phyloP scores from a whole-genome alignment of 2,888 invertebrate genomes.

The Lordiphosa andalusiaca region DNA sequence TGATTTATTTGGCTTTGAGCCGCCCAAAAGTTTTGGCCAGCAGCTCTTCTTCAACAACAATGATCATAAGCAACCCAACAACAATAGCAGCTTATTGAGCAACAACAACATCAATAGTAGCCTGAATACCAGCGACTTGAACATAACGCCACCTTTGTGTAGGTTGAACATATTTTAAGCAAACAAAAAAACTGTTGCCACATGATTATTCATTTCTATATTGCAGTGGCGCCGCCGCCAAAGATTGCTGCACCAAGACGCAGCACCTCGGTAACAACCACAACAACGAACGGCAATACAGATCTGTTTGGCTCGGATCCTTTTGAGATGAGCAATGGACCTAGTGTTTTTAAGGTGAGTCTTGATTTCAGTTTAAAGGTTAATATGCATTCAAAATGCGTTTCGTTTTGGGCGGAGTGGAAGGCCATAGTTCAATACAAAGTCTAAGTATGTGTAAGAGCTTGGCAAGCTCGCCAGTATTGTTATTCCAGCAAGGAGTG shows the following conservation, averaged over 20 bases:
- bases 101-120: slow-evolving; percentile 62
- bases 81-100: slow-evolving; percentile 66
- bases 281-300: slow-evolving; percentile 77
- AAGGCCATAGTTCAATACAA: too few species aligned
- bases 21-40: slow-evolving; percentile 79
- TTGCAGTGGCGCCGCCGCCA: slow-evolving; percentile 92
- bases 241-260: slow-evolving; percentile 85
- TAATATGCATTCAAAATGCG: too few species aligned
- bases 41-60: slow-evolving; percentile 81
- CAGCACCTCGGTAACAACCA: slow-evolving; percentile 62
- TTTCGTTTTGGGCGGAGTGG: too few species aligned
- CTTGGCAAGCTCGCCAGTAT: too few species aligned
- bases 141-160: slow-evolving; percentile 85
- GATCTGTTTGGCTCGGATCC: slow-evolving; percentile 92
- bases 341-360: slow-evolving; percentile 78
- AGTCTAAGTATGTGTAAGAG: too few species aligned
- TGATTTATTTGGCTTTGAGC: slow-evolving; percentile 80
- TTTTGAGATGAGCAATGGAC: slow-evolving; percentile 81
- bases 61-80: slow-evolving; percentile 73
- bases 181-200: too few species aligned
- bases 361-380: too few species aligned
- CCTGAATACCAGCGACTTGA: slow-evolving; percentile 79
- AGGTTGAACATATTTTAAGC: slow-evolving; percentile 77
- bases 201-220: too few species aligned
- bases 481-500: too few species aligned